Base-by-base conservation (phyloP, 1,140 invertebrate genomes). In the Ruditapes philippinarum region DNA sequence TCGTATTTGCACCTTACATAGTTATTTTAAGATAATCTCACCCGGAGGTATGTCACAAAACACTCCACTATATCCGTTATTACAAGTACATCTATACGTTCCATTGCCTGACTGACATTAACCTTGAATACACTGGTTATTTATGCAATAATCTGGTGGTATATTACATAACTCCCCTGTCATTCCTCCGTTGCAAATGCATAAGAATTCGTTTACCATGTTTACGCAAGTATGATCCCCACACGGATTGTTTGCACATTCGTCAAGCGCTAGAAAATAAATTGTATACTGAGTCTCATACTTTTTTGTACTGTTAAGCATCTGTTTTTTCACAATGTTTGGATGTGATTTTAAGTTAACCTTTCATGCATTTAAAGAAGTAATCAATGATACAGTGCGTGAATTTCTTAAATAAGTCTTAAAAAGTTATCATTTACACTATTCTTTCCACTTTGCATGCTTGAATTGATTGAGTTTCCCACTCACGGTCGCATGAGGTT, bases 401-500 rank as follows among this genome's bases (percentile, higher is more conserved):
- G 7, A 17, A 49, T 49, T 11, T 11, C 7, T 49, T 17, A 49
- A 49, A 49, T 49, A 49, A 49, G 7, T 49, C 17, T n/a, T 49
- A 49, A 49, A 7, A 7, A 49, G 17, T 11, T 11, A 17, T 11
- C 7, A 49, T 49, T 11, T 7, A 49, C n/a, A n/a, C n/a, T n/a
- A n/a, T n/a, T n/a, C n/a, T n/a, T n/a, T n/a, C n/a, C n/a, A n/a
- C n/a, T n/a, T n/a, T n/a, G n/a, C n/a, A n/a, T n/a, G 7, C 7
- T 49, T 11, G 7, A 11, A 11, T 11, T 7, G 17, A 49, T 11
- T 49, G 17, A 7, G 7, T 7, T 49, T 11, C 3, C 22, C 28
- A 89, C 92, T 93, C 45, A 76, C 73, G 73, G 73, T 76, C 73
- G n/a, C 73, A 76, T 45, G 38, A 11, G 42, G 76, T 33, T 54